Conservation (phyloP, 2,797 vertebrate species). For the Rhinogobio ventralis region DNA sequence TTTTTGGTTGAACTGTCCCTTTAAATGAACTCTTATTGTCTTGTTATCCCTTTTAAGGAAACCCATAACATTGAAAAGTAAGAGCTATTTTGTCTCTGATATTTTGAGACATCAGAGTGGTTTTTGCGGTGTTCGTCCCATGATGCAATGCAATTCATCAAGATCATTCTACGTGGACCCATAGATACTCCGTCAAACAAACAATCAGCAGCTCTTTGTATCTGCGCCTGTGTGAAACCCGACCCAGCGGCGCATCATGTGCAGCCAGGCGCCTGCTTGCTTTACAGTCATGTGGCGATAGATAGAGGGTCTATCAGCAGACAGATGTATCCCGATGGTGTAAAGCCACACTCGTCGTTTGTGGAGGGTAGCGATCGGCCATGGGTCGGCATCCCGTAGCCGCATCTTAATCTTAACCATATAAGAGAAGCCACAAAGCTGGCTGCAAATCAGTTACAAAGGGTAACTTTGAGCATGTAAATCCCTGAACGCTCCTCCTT, state of each 20-base stretch:
- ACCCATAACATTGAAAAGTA: constrained; percentile 1
- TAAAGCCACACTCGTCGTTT: constrained; percentile 29
- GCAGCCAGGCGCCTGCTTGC: constrained; percentile 54
- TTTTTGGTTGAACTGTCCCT: neutral
- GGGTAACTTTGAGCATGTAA: constrained; percentile 42
- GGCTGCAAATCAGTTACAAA: constrained; percentile 25
- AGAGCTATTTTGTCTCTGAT: constrained; percentile 22
- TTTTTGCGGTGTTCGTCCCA: constrained; percentile 24
- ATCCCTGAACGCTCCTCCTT: constrained; percentile 41
- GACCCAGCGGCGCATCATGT: constrained; percentile 47
- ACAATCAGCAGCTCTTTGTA: constrained; percentile 55
- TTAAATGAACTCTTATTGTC: neutral
- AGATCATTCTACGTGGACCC: constrained; percentile 39
- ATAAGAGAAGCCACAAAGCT: constrained; percentile 42
- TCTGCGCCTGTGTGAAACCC: constrained; percentile 48
- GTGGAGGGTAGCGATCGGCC: constrained; percentile 8
- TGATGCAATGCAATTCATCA: constrained; percentile 48
- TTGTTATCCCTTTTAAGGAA: neutral
- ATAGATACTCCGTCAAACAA: constrained; percentile 56
- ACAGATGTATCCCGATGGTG: constrained; percentile 28
- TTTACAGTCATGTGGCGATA: constrained; percentile 53
- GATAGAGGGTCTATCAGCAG: constrained; percentile 47
- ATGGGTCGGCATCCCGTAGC: constrained; percentile 21
- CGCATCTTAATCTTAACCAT: constrained; percentile 22
- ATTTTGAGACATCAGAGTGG: constrained; percentile 29